Conservation (phyloP, 2,113 vertebrate genomes). For the Oceanodroma tethys region DNA sequence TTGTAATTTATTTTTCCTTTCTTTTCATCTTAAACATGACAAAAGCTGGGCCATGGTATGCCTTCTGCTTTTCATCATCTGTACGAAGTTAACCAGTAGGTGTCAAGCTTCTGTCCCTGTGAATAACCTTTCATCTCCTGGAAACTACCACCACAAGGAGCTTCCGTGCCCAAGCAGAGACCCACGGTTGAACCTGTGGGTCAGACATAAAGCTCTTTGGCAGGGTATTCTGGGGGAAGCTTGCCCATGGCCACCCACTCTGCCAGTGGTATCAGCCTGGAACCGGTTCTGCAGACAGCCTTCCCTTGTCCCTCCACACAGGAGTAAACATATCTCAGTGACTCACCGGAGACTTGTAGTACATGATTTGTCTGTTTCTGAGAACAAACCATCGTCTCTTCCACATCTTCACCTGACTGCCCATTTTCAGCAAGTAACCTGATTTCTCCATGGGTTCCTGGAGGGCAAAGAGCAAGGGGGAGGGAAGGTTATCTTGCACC, state of each 20-base stretch:
- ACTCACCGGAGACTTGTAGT: constrained; percentile 91
- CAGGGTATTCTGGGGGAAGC: not conserved
- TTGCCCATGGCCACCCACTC: not conserved
- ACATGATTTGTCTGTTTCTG: constrained; percentile 86
- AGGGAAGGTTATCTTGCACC: not conserved
- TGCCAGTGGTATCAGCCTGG: not conserved
- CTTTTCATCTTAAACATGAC: not conserved
- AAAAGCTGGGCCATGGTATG: not conserved
- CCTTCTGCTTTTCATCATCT: not conserved
- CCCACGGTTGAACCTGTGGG: not conserved
- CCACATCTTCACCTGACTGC: constrained; percentile 85
- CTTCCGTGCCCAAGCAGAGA: not conserved
- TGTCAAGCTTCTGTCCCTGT: not conserved
- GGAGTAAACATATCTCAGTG: not conserved
- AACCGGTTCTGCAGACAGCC: not conserved
- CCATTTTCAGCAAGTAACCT: constrained; percentile 89
- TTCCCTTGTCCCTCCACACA: not conserved
- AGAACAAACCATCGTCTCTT: constrained; percentile 90
- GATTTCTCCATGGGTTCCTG: constrained; percentile 88
- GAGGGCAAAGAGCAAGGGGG: not conserved
- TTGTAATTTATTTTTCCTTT: not conserved
- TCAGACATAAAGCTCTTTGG: not conserved
- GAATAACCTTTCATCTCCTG: not conserved
- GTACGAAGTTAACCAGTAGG: not conserved
- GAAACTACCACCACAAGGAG: not conserved